Conservation (phyloP, 2,797 vertebrate species). For the Antrozous pallidus region DNA sequence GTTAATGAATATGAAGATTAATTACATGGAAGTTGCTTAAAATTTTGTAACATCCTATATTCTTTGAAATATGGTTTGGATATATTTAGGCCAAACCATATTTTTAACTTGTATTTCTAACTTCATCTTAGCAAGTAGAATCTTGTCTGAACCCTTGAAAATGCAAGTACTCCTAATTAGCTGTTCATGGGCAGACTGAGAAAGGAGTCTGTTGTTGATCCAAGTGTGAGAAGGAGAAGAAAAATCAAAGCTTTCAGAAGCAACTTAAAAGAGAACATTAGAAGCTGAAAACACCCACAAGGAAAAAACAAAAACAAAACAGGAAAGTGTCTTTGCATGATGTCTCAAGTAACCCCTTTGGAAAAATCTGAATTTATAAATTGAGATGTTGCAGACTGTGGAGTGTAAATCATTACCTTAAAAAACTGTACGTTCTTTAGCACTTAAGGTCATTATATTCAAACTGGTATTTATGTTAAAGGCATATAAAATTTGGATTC, state of each 20-base stretch:
- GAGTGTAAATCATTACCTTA: background rate
- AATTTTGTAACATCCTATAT: conserved; percentile 6
- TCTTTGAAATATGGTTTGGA: background rate
- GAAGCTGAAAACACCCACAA: background rate
- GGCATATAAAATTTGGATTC: background rate
- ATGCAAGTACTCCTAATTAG: background rate
- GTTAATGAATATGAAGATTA: background rate
- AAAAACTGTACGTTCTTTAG: background rate
- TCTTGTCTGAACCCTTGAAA: background rate
- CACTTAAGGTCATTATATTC: background rate
- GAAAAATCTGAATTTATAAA: background rate
- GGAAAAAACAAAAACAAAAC: background rate
- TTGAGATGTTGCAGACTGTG: background rate
- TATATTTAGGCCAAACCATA: background rate
- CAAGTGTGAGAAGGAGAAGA: background rate
- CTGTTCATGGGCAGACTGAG: background rate
- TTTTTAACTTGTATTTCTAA: conserved; percentile 23
- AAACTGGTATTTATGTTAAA: background rate
- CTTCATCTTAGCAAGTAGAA: background rate
- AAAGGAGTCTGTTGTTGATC: background rate
- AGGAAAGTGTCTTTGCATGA: background rate
- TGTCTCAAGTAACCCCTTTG: background rate
- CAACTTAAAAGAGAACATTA: background rate
- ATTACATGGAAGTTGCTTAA: conserved; percentile 24
- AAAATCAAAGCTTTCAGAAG: conserved; percentile 6